Evolutionary conservation across 2,888 invertebrate species (phyloP), one percentile per base, ranked within the genome.

Genomic region (Frankliniella fusca): DNA sequence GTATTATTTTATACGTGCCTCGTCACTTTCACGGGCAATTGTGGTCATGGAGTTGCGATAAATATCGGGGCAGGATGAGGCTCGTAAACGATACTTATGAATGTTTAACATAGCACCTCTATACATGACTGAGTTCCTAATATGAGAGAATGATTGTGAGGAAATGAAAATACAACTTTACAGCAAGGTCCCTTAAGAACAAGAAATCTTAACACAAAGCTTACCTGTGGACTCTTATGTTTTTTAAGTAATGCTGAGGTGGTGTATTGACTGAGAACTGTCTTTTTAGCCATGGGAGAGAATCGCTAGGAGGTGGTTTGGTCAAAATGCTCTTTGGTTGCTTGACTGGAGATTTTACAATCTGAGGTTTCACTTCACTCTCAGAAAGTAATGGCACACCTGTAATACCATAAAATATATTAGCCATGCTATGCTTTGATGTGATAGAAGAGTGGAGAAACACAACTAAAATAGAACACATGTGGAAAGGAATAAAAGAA

Each of bases 51-150:
- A 95, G 87, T 95, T 95, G 85, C 94, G 92, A 87, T 93, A 95
- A 86, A 97, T 95, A 88, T 97, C 94, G 0, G 97, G 97, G 87
- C 97, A 97, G 80, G 97, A 97, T 3, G 95, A 95, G 0, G 97
- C 96, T 84, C 94, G 91, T 83, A 96, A 88, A 82, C 93, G 91
- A 88, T 96, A 96, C 84, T 94, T 92, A 86, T 93, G 93, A 83
- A 94, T 93, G 87, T 94, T 95, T 83, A 96, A 88, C 90, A 95
- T 93, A 9, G 96, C 95, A 80, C 95, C 95, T 80, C 96, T 92
- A 87, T 96, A 95, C 88, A 95, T 94, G 84, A 96, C 93, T 0
- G 95, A 95, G 86, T 94, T 95, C 84, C 95, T 88, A 85, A 83
- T 3, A 38, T 38, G 5, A 38, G 38, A 38, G 5, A 38, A 38